These are phyloP conservation scores for Gavialis gangeticus DNA, from an alignment of 2,113 vertebrate genomes.

Conservation along the genomic window DNA sequence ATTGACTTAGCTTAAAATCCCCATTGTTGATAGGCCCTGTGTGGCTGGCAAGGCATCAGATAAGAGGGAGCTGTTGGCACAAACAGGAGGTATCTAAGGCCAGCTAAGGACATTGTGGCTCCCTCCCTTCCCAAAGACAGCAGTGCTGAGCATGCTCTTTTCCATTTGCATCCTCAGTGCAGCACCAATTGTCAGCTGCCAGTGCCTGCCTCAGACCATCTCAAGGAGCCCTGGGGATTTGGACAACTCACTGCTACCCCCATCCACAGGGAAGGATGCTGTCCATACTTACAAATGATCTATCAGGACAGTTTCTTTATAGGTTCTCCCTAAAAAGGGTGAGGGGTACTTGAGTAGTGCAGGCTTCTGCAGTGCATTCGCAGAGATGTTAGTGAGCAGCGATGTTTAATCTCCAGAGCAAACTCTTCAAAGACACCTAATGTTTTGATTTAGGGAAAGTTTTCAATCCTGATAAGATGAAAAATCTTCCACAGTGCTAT, in stretches of 20 bases:
- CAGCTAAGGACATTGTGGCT: neutral
- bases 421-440: constrained; percentile 65
- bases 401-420: constrained; percentile 36
- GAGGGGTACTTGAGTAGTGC: too few relatives aligned
- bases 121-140: neutral
- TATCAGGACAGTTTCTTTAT: too few relatives aligned
- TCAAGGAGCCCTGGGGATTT: neutral
- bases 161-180: too few relatives aligned
- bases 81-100: neutral
- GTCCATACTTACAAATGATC: too few relatives aligned
- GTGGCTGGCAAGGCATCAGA: neutral
- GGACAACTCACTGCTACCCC: too few relatives aligned
- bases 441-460: constrained; percentile 60
- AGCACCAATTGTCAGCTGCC: neutral
- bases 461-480: constrained; percentile 51
- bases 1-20: neutral
- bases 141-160: too few relatives aligned
- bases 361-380: neutral
- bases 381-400: neutral
- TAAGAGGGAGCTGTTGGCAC: neutral
- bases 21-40: neutral
- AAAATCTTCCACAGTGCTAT: constrained; percentile 22
- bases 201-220: neutral
- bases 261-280: too few relatives aligned
- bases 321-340: too few relatives aligned